Evolutionary conservation across 2,113 vertebrate genomes (phyloP).

Genomic region (Callospermophilus lateralis): DNA sequence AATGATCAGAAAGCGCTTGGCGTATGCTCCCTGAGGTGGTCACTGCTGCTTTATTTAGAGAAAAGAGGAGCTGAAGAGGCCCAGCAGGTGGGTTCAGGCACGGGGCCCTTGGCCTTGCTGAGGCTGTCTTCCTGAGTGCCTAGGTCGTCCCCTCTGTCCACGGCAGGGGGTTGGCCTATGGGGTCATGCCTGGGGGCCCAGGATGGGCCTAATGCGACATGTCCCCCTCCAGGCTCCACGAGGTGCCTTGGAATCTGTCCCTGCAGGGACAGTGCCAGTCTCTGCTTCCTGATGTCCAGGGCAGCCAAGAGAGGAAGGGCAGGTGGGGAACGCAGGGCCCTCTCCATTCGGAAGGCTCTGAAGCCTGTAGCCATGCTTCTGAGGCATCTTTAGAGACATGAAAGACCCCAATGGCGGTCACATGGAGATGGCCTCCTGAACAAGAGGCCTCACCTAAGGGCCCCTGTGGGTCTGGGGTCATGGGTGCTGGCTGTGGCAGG

Average conservation of each 20-base stretch:
- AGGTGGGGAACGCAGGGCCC: not conserved
- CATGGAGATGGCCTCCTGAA: too few relatives aligned
- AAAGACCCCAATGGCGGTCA: not conserved
- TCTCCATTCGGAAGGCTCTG: not conserved
- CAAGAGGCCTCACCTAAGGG: too few relatives aligned
- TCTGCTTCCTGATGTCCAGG: not conserved
- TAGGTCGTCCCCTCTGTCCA: not conserved
- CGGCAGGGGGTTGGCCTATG: not conserved
- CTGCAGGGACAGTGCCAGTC: not conserved
- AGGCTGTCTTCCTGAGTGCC: not conserved
- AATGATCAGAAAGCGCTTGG: rapidly evolving
- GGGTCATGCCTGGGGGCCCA: not conserved
- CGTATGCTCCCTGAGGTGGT: too few relatives aligned
- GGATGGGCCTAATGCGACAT: not conserved
- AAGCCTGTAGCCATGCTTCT: not conserved
- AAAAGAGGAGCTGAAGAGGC: not conserved
- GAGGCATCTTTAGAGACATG: not conserved
- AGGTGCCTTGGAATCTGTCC: not conserved
- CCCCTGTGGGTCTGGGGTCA: too few relatives aligned
- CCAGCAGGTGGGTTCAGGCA: too few relatives aligned
- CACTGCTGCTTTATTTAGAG: not conserved
- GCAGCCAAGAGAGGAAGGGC: too few relatives aligned
- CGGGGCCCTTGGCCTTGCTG: too few relatives aligned
- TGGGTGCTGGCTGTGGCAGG: not conserved
- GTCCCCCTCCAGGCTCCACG: not conserved